Evolutionary conservation across 2,888 invertebrate species (phyloP).

Genomic region (Punctoribates punctum): DNA sequence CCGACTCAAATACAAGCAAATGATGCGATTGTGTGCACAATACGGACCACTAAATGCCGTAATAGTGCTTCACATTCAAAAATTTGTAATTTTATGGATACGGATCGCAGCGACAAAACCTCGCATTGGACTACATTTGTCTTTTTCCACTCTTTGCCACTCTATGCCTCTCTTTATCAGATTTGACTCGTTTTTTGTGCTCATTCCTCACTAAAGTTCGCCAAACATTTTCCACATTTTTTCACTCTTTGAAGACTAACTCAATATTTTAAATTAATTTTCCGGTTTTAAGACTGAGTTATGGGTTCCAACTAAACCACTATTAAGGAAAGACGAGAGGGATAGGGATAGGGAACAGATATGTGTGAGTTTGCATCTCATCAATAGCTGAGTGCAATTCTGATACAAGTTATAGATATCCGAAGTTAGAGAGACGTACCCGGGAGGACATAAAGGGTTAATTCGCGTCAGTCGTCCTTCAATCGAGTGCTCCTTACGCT

Average conservation of each 20-base stretch:
- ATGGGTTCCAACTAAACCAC: neutral
- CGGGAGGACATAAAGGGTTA: constrained; percentile 9
- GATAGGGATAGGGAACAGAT: neutral
- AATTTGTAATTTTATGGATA: neutral
- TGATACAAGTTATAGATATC: too few relatives aligned
- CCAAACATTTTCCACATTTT: neutral
- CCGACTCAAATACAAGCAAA: neutral
- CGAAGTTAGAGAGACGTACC: neutral
- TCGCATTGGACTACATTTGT: too few relatives aligned
- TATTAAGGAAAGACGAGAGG: constrained; percentile 6
- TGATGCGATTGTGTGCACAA: constrained; percentile 4
- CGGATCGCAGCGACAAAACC: neutral
- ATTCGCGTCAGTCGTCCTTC: constrained; percentile 4
- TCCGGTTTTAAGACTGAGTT: constrained; percentile 1
- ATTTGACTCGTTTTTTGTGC: neutral
- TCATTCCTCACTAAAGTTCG: neutral
- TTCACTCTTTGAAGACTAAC: neutral
- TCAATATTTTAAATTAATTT: constrained; percentile 19
- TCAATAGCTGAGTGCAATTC: too few relatives aligned
- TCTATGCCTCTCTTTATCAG: too few relatives aligned
- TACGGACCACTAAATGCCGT: neutral
- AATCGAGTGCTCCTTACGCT: neutral
- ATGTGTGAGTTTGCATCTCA: neutral
- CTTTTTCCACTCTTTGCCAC: too few relatives aligned
- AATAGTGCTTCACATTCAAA: neutral